Evolutionary conservation across 2,888 invertebrate genomes (phyloP).

Genomic region (Branchellion lobata): DNA sequence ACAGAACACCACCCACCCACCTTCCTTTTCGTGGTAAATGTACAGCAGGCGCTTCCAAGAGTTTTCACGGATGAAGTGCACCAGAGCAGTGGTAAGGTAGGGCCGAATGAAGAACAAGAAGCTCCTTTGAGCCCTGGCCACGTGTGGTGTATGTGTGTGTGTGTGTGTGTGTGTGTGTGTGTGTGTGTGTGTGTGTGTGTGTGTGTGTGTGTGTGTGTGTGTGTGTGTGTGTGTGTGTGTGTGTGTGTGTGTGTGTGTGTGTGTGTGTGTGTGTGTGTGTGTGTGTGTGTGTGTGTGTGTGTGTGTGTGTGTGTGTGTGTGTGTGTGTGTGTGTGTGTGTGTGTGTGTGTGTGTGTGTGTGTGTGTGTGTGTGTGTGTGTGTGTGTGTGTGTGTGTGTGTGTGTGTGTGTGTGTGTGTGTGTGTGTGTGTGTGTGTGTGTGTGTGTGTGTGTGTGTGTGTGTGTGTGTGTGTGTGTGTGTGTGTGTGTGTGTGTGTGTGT

Average conservation of each 20-base stretch:
- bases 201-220: not conserved
- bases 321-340: not conserved
- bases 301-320: not conserved
- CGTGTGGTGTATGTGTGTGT: not conserved
- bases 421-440: not conserved
- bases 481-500: not conserved
- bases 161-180: not conserved
- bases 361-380: not conserved
- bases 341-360: not conserved
- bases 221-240: not conserved
- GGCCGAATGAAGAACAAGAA: conserved; percentile 33
- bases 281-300: not conserved
- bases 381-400: not conserved
- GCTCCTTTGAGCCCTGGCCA: not conserved
- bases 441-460: not conserved
- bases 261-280: not conserved
- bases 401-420: not conserved
- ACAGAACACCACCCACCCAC: not conserved
- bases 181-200: not conserved
- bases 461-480: conserved; percentile 1
- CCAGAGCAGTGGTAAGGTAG: not conserved
- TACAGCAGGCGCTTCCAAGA: conserved; percentile 6
- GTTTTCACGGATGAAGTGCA: conserved; percentile 5
- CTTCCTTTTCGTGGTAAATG: conserved; percentile 22
- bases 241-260: not conserved